Conservation (phyloP, 2,797 vertebrate genomes). For the Euphonia xanthogaster region DNA sequence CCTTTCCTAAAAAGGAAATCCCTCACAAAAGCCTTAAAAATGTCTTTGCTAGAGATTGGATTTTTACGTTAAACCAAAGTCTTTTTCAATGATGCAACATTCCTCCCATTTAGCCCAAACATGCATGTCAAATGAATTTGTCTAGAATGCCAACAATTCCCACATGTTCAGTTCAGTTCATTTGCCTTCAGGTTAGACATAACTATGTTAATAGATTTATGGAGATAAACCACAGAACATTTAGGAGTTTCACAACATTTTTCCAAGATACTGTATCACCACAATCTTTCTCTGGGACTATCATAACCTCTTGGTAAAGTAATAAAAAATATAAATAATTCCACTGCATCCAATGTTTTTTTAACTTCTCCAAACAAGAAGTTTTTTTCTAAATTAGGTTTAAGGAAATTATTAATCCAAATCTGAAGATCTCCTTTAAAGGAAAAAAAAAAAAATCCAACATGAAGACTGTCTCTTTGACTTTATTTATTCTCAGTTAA, state of each 20-base stretch:
- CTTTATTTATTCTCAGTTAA: neutral
- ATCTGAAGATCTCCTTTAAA: neutral
- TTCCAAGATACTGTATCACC: neutral
- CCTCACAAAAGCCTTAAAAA: slow-evolving; percentile 15
- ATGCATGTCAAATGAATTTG: neutral
- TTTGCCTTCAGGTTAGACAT: slow-evolving; percentile 29
- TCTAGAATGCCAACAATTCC: slow-evolving; percentile 26
- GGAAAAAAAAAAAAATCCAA: neutral
- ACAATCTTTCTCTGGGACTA: neutral
- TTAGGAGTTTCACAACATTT: neutral
- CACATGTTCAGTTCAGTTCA: neutral
- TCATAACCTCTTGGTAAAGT: neutral
- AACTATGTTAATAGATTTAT: neutral
- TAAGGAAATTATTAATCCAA: neutral
- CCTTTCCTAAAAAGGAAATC: slow-evolving; percentile 26
- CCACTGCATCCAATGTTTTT: neutral
- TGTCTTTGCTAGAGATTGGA: neutral
- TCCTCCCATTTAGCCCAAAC: slow-evolving; percentile 3
- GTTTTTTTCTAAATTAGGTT: accelerated
- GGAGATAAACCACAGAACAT: neutral
- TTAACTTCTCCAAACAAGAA: neutral
- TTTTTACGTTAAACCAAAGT: slow-evolving; percentile 8
- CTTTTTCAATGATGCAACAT: slow-evolving; percentile 36
- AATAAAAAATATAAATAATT: neutral
- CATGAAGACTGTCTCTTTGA: neutral